A percentile compares a stretch with the other conserved stretches of the same genome.
These are phyloP conservation scores for Drosophila colorata DNA, from an alignment of 2,888 invertebrate genomes.

Conservation along the genomic window DNA sequence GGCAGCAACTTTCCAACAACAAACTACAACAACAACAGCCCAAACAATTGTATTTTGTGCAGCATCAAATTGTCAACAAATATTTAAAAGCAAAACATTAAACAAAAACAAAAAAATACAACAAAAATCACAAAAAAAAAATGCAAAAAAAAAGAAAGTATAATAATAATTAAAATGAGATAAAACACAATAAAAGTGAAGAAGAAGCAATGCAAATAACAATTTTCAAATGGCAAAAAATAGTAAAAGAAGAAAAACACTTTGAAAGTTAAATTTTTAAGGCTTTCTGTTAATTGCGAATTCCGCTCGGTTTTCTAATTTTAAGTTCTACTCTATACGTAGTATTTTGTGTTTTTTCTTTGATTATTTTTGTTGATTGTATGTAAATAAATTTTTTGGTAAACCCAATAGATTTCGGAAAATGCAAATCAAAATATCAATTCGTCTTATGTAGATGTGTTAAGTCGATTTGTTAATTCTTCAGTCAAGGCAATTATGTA, in stretches of 20 bases:
- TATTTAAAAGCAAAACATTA: slow-evolving; percentile 75
- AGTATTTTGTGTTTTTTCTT: slow-evolving; percentile 41
- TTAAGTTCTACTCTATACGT: slow-evolving; percentile 62
- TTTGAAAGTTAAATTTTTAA: slow-evolving; percentile 46
- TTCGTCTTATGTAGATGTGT: slow-evolving; percentile 59
- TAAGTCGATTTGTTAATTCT: slow-evolving; percentile 63
- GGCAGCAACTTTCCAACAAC: slow-evolving; percentile 82
- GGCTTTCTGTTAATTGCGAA: slow-evolving; percentile 62
- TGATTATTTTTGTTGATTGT: slow-evolving; percentile 61
- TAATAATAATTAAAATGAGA: slow-evolving; percentile 35
- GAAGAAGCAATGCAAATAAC: slow-evolving; percentile 36
- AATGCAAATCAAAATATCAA: slow-evolving; percentile 61
- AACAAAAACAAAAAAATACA: slow-evolving; percentile 43
- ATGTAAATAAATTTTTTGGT: slow-evolving; percentile 60
- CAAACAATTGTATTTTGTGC: slow-evolving; percentile 82
- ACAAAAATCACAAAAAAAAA: slow-evolving; percentile 40
- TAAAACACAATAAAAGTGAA: slow-evolving; percentile 38
- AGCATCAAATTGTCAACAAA: slow-evolving; percentile 79
- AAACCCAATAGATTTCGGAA: slow-evolving; percentile 41
- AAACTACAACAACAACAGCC: slow-evolving; percentile 68
- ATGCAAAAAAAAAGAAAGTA: slow-evolving; percentile 39
- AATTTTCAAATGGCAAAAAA: slow-evolving; percentile 45
- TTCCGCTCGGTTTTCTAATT: slow-evolving; percentile 69
- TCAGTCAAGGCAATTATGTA: slow-evolving; percentile 72
- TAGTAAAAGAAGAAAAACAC: slow-evolving; percentile 20